Evolutionary conservation across 2,888 invertebrate genomes (phyloP).

Genomic region (Leucoma salicis): DNA sequence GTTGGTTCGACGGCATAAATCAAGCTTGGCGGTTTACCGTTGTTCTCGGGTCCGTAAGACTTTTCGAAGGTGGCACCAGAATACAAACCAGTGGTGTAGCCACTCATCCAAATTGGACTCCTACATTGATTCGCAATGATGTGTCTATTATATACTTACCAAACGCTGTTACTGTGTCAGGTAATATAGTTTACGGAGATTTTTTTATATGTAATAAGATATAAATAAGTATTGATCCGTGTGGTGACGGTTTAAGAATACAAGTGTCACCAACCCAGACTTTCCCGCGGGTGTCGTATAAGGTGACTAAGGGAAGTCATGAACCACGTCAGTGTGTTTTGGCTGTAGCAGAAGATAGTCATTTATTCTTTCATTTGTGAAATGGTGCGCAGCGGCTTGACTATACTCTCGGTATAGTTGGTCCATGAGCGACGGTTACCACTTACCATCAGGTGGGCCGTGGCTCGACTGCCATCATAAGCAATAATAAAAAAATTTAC

Average conservation of each 20-base stretch:
- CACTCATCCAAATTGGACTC: constrained; percentile 47
- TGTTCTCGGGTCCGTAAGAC: constrained; percentile 47
- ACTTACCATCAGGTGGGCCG: too few relatives aligned
- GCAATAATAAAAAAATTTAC: too few relatives aligned
- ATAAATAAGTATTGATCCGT: too few relatives aligned
- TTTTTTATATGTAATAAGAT: neutral
- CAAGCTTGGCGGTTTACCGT: constrained; percentile 49
- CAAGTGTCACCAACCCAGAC: too few relatives aligned
- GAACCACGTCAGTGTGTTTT: too few relatives aligned
- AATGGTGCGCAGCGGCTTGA: too few relatives aligned
- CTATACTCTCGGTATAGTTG: too few relatives aligned
- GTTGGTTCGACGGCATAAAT: constrained; percentile 52
- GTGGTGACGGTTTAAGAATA: too few relatives aligned
- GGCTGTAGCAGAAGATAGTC: too few relatives aligned
- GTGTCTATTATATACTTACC: constrained; percentile 44
- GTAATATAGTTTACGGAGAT: constrained; percentile 3
- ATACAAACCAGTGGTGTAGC: constrained; percentile 36
- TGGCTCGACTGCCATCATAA: too few relatives aligned
- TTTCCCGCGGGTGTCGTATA: neutral
- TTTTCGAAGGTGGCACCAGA: constrained; percentile 57
- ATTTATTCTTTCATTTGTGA: too few relatives aligned
- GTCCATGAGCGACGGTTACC: too few relatives aligned
- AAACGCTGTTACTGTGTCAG: constrained; percentile 13
- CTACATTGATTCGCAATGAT: constrained; percentile 46
- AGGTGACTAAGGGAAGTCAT: neutral